Conservation (phyloP, 2,113 vertebrate species). For the Psophia crepitans region DNA sequence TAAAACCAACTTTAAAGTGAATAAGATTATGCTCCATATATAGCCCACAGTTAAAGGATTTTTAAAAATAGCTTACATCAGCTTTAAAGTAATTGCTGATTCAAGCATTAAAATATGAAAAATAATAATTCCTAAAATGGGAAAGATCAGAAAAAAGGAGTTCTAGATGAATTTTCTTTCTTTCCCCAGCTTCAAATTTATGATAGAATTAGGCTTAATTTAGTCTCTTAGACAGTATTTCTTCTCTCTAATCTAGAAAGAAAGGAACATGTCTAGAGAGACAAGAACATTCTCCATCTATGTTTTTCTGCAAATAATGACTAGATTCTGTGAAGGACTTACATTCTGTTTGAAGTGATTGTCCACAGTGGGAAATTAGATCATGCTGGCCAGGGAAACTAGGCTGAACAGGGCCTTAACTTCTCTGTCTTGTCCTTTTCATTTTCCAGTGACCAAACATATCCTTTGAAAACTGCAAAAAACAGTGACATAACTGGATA, state of each 20-base stretch:
- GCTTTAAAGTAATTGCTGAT: neutral
- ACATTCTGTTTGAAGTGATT: neutral
- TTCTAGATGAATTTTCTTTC: neutral
- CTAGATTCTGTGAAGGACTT: neutral
- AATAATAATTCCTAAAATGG: neutral
- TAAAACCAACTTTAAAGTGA: neutral
- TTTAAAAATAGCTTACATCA: neutral
- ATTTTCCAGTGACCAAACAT: neutral
- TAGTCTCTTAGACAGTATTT: neutral
- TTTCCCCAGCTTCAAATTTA: neutral
- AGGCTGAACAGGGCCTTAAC: neutral
- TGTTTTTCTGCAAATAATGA: neutral
- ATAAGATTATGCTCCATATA: neutral
- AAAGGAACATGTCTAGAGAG: neutral
- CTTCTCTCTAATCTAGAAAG: neutral
- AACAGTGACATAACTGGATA: neutral
- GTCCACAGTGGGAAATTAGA: neutral
- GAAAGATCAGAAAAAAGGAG: neutral
- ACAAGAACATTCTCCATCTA: neutral
- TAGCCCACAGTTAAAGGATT: neutral
- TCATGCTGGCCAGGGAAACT: neutral
- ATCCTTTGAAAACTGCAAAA: conserved; percentile 77
- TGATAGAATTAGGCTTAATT: neutral
- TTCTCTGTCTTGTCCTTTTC: neutral
- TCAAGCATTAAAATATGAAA: neutral